A percentile compares a stretch with the other conserved stretches of the same genome.
phyloP scores from a whole-genome alignment of 2,888 invertebrate species.

The Anodontia alba region DNA sequence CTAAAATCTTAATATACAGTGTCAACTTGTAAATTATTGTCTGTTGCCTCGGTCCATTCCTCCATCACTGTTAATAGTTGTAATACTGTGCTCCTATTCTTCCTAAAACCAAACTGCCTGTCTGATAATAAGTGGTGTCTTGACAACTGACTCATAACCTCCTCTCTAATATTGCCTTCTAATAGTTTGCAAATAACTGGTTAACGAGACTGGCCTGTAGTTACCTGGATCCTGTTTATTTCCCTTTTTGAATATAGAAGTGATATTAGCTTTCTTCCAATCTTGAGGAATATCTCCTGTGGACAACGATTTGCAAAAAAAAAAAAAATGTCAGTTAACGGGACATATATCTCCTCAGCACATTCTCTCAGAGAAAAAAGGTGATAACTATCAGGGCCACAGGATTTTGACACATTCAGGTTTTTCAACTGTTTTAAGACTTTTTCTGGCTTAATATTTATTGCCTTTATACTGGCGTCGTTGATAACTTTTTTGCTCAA shows the following conservation, averaged over 20 bases:
- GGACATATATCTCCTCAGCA: not conserved
- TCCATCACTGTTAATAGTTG: conserved; percentile 21
- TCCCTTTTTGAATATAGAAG: conserved; percentile 24
- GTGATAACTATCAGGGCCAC: conserved; percentile 26
- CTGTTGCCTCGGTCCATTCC: conserved; percentile 16
- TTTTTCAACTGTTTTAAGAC: conserved; percentile 26
- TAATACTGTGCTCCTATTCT: not conserved
- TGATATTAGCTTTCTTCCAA: conserved; percentile 34
- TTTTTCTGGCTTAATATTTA: conserved; percentile 17
- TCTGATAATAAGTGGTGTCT: conserved; percentile 22
- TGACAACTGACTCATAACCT: conserved; percentile 15
- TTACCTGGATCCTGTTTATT: conserved; percentile 17
- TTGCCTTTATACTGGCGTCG: not conserved
- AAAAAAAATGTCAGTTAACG: conserved; percentile 17
- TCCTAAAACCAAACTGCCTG: conserved; percentile 35
- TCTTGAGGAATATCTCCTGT: conserved; percentile 21
- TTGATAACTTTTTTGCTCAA: conserved; percentile 15
- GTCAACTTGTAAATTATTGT: conserved; percentile 13
- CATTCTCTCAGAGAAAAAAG: conserved; percentile 17
- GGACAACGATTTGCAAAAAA: conserved; percentile 25
- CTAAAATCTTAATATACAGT: conserved; percentile 25
- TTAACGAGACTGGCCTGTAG: conserved; percentile 36
- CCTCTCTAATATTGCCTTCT: conserved; percentile 24
- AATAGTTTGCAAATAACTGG: conserved; percentile 31
- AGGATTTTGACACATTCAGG: conserved; percentile 19